A percentile compares a stretch with the other conserved stretches of the same genome.
Conservation (phyloP, 2,797 vertebrate genomes). For the Syngnathus rostellatus region DNA sequence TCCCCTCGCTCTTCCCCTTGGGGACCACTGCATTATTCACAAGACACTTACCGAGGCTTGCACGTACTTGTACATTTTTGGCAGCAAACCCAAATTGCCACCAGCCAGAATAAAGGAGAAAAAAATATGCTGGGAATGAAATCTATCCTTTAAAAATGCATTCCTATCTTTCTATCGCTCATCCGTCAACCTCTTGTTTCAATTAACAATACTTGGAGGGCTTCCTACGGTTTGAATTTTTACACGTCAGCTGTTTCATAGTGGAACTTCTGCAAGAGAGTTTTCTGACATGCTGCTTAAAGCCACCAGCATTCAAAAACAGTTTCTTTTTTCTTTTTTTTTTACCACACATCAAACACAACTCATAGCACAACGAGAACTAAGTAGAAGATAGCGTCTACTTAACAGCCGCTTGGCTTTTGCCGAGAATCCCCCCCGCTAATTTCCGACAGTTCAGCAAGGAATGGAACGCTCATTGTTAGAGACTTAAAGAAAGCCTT, state of each 20-base stretch:
- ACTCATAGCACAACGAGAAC: conserved; percentile 34
- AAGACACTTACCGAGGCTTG: conserved; percentile 68
- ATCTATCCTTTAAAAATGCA: conserved; percentile 64
- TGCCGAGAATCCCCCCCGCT: conserved; percentile 33
- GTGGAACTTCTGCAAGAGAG: conserved; percentile 33
- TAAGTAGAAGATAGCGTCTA: conserved; percentile 54
- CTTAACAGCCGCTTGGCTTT: conserved; percentile 57
- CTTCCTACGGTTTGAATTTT: conserved; percentile 47
- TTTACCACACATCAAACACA: conserved; percentile 43
- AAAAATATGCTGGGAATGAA: conserved; percentile 30
- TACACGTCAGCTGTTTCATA: conserved; percentile 47
- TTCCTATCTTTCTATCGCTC: conserved; percentile 47
- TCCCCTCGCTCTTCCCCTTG: conserved; percentile 36
- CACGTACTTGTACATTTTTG: conserved; percentile 64
- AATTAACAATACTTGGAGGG: conserved; percentile 60
- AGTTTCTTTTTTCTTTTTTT: conserved; percentile 3
- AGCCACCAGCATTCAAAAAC: conserved; percentile 46
- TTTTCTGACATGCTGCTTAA: conserved; percentile 45
- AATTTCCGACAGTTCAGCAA: conserved; percentile 39
- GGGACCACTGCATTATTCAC: conserved; percentile 66
- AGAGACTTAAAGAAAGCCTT: conserved; percentile 55
- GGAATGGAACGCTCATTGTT: conserved; percentile 55
- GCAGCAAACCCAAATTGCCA: conserved; percentile 58
- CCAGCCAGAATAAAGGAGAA: conserved; percentile 33
- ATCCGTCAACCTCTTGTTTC: conserved; percentile 51